A percentile compares a stretch with the other conserved stretches of the same genome.
Evolutionary conservation across 2,888 invertebrate genomes (phyloP).

Genomic region (Pseudococcus viburni): DNA sequence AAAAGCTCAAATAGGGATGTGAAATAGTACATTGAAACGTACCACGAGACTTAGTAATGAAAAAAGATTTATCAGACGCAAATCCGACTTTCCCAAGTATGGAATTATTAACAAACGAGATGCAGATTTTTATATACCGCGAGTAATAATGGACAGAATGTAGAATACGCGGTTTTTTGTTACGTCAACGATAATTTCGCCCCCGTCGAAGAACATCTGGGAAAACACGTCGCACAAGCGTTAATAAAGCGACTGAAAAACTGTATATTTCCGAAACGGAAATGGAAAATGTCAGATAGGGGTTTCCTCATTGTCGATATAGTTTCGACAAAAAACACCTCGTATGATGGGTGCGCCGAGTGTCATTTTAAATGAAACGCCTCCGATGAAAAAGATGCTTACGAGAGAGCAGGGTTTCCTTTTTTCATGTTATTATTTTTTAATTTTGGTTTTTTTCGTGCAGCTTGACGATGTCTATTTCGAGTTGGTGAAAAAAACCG

Average conservation of each 20-base stretch:
- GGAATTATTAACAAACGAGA: conserved; percentile 18
- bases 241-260: conserved; percentile 51
- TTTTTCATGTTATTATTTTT: not conserved
- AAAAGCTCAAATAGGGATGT: conserved; percentile 21
- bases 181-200: conserved; percentile 40
- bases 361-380: conserved; percentile 5
- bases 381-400: not conserved
- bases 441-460: not conserved
- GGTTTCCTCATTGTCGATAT: conserved; percentile 31
- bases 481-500: no score
- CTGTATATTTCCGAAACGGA: conserved; percentile 38
- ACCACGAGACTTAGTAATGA: conserved; percentile 37
- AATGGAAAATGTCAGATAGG: conserved; percentile 49
- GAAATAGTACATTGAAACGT: conserved; percentile 3
- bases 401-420: not conserved
- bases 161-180: conserved; percentile 23
- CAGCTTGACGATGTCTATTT: not conserved
- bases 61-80: conserved; percentile 37
- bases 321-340: conserved; percentile 2
- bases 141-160: not conserved
- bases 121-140: not conserved
- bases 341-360: not conserved
- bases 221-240: conserved; percentile 24
- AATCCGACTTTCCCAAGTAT: not conserved
- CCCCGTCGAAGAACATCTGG: not conserved